These are phyloP conservation scores for Enteromius treurensis DNA, from an alignment of 2,797 vertebrate species.

Conservation along the genomic window DNA sequence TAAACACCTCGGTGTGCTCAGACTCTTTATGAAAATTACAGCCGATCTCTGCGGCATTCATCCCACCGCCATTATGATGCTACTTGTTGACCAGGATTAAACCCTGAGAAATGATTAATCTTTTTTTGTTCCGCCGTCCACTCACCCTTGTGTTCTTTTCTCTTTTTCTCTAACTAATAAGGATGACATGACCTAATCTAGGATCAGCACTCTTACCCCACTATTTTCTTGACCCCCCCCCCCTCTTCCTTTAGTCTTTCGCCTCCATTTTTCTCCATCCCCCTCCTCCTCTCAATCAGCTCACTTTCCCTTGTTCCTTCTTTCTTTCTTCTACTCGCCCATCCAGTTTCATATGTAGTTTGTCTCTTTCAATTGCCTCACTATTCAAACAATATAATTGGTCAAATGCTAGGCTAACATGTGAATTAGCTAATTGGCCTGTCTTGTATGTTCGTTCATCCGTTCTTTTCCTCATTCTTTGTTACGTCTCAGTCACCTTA, in stretches of 20 bases:
- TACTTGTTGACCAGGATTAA: slow-evolving; percentile 53
- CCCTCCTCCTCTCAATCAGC: slow-evolving; percentile 10
- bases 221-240: slow-evolving; percentile 32
- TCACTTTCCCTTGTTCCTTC: slow-evolving; percentile 35
- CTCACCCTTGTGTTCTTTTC: slow-evolving; percentile 52
- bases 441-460: slow-evolving; percentile 35
- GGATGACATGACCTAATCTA: slow-evolving; percentile 61
- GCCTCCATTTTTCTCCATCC: background rate
- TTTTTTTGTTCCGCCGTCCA: slow-evolving; percentile 45
- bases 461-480: slow-evolving; percentile 37
- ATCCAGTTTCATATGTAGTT: slow-evolving; percentile 14
- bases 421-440: slow-evolving; percentile 40
- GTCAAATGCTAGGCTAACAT: slow-evolving; percentile 37
- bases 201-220: slow-evolving; percentile 53
- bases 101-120: slow-evolving; percentile 40
- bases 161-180: slow-evolving; percentile 53
- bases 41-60: background rate
- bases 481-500: slow-evolving; percentile 20
- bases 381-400: slow-evolving; percentile 30
- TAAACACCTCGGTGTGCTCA: background rate
- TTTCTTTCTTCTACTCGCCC: slow-evolving; percentile 1
- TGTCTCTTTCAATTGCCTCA: slow-evolving; percentile 21
- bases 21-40: slow-evolving; percentile 2
- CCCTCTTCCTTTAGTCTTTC: slow-evolving; percentile 7
- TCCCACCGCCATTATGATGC: slow-evolving; percentile 12